Evolutionary conservation across 2,797 vertebrate genomes (phyloP), one percentile per base, ranked within the genome.

Genomic region (Microctenopoma lineatum): DNA sequence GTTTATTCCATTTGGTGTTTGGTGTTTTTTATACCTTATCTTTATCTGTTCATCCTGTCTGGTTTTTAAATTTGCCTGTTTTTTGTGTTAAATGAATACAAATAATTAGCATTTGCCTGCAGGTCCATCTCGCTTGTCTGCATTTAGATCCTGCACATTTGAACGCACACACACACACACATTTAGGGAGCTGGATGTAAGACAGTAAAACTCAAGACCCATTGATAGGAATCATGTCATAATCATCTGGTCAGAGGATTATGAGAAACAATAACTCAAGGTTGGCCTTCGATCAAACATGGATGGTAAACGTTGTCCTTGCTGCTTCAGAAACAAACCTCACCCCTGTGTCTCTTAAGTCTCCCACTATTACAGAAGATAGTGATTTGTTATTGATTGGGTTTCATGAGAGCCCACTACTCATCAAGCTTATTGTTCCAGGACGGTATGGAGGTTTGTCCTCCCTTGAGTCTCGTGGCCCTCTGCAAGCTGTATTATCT

Each of bases 351-450:
- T 85, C 87, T 87, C 86, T 90, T 94, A 94, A 93, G 82, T 91
- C 89, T 88, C 83, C 77, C 84, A 84, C 84, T 72, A 83, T 91
- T 85, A 84, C 86, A 81, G 78, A 82, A 80, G 83, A 85, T 75
- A 84, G 89, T 92, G 88, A 92, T 93, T 90, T 87, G 86, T 87
- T 94, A 94, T 94, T 92, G 93, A 94, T 94, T 93, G 88, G 90
- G 88, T 89, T 93, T 91, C 85, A 90, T 82, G 88, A 87, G 85
- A 59, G 65, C 73, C 82, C 66, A 62, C 75, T 25, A 79, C 84
- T 88, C 86, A 84, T 86, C 85, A 75, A 82, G 88, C 90, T 92
- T 92, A 90, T 90, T 90, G 83, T 88, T 91, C 86, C 79, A 70
- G 87, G 81, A 84, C 26, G 42, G 57, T 42, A 44, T 81, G 74